These are phyloP conservation scores for Neofelis nebulosa DNA, from an alignment of 2,113 vertebrate genomes.

Conservation along the genomic window DNA sequence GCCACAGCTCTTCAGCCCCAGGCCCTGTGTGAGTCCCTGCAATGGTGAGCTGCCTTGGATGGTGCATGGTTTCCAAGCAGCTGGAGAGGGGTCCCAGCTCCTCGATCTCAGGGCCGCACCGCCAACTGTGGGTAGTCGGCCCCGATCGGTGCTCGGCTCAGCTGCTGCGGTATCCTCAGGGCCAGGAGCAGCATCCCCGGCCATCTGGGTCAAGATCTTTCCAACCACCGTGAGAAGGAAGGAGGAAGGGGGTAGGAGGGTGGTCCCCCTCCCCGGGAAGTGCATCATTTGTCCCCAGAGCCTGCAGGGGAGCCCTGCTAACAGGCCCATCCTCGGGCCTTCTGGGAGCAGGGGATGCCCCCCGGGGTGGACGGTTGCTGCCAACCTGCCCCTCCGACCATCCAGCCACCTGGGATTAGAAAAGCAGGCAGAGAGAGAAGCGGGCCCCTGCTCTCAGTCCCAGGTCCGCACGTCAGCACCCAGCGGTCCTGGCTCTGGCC, in stretches of 20 bases:
- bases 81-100: neutral
- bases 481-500: neutral
- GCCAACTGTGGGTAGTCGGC: accelerated
- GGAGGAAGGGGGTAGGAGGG: no score
- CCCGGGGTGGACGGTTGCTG: no score
- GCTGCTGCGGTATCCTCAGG: neutral
- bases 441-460: neutral
- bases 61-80: accelerated
- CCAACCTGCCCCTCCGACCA: neutral
- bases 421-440: neutral
- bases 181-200: neutral
- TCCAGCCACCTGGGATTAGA: neutral
- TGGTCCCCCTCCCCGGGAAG: accelerated
- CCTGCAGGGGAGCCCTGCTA: neutral
- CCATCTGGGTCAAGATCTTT: neutral
- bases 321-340: neutral
- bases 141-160: accelerated
- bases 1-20: neutral
- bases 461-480: accelerated
- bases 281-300: neutral
- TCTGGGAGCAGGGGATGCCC: neutral
- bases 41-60: neutral
- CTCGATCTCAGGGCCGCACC: accelerated
- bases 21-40: neutral
- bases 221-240: neutral